phyloP scores from a whole-genome alignment of 1,140 invertebrate genomes.

The Thaumatotibia leucotreta region DNA sequence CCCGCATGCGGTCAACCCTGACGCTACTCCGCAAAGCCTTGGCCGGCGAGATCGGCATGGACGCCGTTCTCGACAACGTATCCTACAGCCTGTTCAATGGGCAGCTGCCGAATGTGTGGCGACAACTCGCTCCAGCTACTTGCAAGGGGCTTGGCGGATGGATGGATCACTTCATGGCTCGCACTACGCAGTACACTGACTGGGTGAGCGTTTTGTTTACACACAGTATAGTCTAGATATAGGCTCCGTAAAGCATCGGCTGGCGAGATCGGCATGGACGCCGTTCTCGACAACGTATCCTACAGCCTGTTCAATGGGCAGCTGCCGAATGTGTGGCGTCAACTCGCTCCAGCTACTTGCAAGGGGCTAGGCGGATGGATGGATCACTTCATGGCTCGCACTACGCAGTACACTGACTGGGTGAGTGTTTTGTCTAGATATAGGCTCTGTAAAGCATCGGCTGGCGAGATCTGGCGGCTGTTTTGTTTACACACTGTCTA shows the following conservation, averaged over 20 bases:
- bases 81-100: conserved; percentile 89
- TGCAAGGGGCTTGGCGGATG: conserved; percentile 90
- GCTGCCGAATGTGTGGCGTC: conserved; percentile 89
- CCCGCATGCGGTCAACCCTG: conserved; percentile 84
- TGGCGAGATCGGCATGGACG: no score
- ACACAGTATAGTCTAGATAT: no score
- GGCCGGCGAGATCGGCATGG: conserved; percentile 94
- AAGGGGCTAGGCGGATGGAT: conserved; percentile 92
- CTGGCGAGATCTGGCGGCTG: no score
- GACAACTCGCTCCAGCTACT: conserved; percentile 88
- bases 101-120: conserved; percentile 88
- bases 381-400: conserved; percentile 83
- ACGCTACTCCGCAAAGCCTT: conserved; percentile 87
- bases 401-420: conserved; percentile 85
- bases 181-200: conserved; percentile 81
- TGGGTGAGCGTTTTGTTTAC: conserved; percentile 81
- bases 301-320: no score
- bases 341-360: conserved; percentile 90
- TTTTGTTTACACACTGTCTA: neutral
- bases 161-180: conserved; percentile 89
- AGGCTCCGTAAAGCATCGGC: no score
- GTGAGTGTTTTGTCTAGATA: conserved; percentile 57
- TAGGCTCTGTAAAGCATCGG: no score
- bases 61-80: conserved; percentile 88
- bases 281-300: no score